Evolutionary conservation across 2,888 invertebrate species (phyloP), one percentile per base, ranked within the genome.

Genomic region (Cephus sareptanus): DNA sequence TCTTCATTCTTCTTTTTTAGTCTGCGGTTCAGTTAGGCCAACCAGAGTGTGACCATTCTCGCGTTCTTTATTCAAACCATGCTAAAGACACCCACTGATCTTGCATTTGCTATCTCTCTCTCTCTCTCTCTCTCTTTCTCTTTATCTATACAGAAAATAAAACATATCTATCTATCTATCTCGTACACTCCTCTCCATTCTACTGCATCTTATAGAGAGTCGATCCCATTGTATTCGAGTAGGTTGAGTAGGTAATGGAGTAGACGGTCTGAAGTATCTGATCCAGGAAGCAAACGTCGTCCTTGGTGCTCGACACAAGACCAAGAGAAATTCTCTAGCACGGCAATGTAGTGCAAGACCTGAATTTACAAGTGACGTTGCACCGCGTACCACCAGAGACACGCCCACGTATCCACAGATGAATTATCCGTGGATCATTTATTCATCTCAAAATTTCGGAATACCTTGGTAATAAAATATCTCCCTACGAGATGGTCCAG

Each of bases 31-130:
- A 30, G 76, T 76, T 73, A 76, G 71, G 81, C 79, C 81, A 83
- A 83, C 79, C 81, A 82, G 82, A 82, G 82, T 83, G 82, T 82
- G 82, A 83, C 83, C 79, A 80, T 76, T 81, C 81, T 78, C 77
- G 75, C 81, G 82, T 82, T 83, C 81, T 77, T 78, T 76, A 75
- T 77, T 71, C 15, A 71, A 33, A 15, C 33, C 71, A 31, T 13
- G 31, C 6, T 33, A 71, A 33, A 71, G 23, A 6, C 71, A 31
- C 71, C 71, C 71, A 71, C 71, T 33, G 71, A 71, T 71, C 71
- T 56, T 31, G 71, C 33, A 2, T 12, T 15, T 34, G 34, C 23
- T 33, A 1, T 34, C 73, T 33, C 73, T 13, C 15, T 70, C 73
- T 40, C 35, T 35, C 40, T 35, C 23, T 34, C 40, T 35, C 23